Base-by-base conservation (phyloP, 2,113 vertebrate genomes). In the Zootoca vivipara region DNA sequence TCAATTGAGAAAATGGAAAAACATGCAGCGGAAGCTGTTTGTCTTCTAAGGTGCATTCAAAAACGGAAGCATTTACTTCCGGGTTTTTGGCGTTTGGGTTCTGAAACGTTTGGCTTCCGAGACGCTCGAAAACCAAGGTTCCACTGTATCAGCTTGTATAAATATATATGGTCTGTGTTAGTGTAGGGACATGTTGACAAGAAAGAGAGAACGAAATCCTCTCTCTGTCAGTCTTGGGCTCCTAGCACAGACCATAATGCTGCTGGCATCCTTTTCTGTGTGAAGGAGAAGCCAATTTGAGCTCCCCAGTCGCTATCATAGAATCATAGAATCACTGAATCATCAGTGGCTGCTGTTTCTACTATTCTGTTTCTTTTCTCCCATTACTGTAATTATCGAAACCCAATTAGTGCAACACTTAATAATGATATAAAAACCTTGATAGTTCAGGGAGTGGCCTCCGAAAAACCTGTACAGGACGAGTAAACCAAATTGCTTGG, bases 401-500 rank as follows among this genome's bases (percentile, higher is more conserved):
- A 74, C 52, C 78, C 69, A 62, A 42, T 82, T 64, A 82, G 16
- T 26, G 42, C 65, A 82, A 73, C 46, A 42, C 35, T 80, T 80
- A 72, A 26, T 73, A 35, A 82, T 62, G 80, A 83, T 28, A 78
- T 12, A 52, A 52, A 52, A 62, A 18, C 58, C 35, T 35, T 69
- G 58, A 83, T 77, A 74, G 73, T 72, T 38, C 40, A 75, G n/a
- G 33, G n/a, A 85, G 40, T 70, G 56, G 6, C 38, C 64, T 64
- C 46, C 24, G 16, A 35, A 94, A 73, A 93, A 87, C 72, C 87
- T 85, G 83, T 88, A 70, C 0, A 28, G 46, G 84, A 15, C 0
- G 92, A 87, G 78, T 90, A 91, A 67, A 92, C 62, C 26, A 40
- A 69, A 20, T 18, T 89, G 85, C 15, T 80, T 87, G 81, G 64